Conservation (phyloP, 2,888 invertebrate genomes). For the Dryobota labecula region DNA sequence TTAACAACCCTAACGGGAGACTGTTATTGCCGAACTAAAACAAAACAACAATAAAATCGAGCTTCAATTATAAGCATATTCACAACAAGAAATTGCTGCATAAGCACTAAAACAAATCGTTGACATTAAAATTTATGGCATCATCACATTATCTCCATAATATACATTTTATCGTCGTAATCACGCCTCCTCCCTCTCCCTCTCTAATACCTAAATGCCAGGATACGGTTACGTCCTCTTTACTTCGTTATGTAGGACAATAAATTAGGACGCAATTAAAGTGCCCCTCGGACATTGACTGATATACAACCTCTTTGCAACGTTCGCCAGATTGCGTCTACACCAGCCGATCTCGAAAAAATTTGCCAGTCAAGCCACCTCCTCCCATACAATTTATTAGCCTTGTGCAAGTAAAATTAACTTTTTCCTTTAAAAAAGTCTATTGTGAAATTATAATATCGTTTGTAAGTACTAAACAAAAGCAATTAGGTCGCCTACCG, state of each 20-base stretch:
- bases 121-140: slow-evolving; percentile 29
- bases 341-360: slow-evolving; percentile 78
- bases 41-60: slow-evolving; percentile 5
- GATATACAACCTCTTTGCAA: slow-evolving; percentile 85
- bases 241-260: slow-evolving; percentile 71
- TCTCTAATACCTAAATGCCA: slow-evolving; percentile 63
- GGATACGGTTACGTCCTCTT: slow-evolving; percentile 60
- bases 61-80: not conserved
- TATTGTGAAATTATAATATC: slow-evolving; percentile 52
- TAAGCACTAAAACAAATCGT: slow-evolving; percentile 36
- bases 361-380: slow-evolving; percentile 64
- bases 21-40: not conserved
- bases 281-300: slow-evolving; percentile 85
- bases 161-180: slow-evolving; percentile 60
- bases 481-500: slow-evolving; percentile 48
- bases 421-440: slow-evolving; percentile 35
- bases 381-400: slow-evolving; percentile 60
- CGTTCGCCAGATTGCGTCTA: slow-evolving; percentile 75
- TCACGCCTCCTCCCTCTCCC: slow-evolving; percentile 47
- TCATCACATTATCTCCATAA: slow-evolving; percentile 42
- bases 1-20: not conserved
- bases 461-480: slow-evolving; percentile 46
- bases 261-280: slow-evolving; percentile 87
- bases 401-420: slow-evolving; percentile 46
- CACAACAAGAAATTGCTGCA: slow-evolving; percentile 9